phyloP scores from a whole-genome alignment of 1,140 invertebrate genomes.

The Ceratosolen fusciceps region DNA sequence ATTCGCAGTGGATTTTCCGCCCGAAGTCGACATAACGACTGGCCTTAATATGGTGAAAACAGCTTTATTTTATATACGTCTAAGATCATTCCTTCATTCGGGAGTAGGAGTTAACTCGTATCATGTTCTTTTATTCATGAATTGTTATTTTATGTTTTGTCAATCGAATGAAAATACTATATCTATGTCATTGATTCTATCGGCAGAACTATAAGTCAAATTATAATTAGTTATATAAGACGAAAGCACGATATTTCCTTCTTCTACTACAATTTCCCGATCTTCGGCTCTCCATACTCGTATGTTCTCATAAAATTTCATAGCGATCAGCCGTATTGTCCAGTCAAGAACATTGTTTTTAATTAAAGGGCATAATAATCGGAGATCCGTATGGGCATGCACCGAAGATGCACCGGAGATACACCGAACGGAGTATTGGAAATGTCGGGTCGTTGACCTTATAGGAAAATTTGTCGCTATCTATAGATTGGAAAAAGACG shows the following conservation, averaged over 20 bases:
- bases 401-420: neutral
- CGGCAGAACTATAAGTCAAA: neutral
- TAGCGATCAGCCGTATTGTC: neutral
- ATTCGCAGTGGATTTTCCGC: neutral
- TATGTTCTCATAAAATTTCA: neutral
- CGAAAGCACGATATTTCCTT: slow-evolving; percentile 45
- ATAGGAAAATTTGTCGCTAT: slow-evolving; percentile 24
- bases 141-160: slow-evolving; percentile 32
- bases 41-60: slow-evolving; percentile 13
- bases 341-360: neutral
- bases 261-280: slow-evolving; percentile 26
- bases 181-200: slow-evolving; percentile 22
- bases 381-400: too few species aligned
- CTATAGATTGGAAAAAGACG: neutral
- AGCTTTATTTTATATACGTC: slow-evolving; percentile 2
- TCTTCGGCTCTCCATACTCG: neutral
- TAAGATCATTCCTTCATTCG: neutral
- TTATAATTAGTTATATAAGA: slow-evolving; percentile 47
- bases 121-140: slow-evolving; percentile 46
- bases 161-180: slow-evolving; percentile 22
- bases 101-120: neutral
- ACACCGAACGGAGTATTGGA: neutral
- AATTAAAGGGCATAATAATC: neutral
- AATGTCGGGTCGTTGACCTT: neutral
- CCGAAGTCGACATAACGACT: neutral